Percentiles rank a stretch among this genome's conserved stretches.
Conservation (phyloP, 2,888 invertebrate genomes). For the Eulithis testata region DNA sequence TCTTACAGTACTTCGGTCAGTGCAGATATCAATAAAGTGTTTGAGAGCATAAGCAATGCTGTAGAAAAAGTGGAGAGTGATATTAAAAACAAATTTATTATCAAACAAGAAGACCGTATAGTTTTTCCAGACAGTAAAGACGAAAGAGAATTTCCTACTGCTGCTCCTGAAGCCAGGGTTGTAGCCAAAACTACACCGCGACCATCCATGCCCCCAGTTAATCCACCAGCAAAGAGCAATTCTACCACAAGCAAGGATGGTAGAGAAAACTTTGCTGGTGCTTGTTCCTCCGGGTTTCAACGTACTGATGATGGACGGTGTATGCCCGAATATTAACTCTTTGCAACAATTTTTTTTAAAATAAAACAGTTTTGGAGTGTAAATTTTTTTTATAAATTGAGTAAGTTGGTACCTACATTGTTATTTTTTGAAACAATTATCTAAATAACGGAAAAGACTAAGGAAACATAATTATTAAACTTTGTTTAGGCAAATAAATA, state of each 20-base stretch:
- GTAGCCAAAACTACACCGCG: conserved; percentile 24
- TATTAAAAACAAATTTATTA: conserved; percentile 44
- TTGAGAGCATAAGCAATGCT: conserved; percentile 50
- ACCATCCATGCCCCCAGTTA: conserved; percentile 32
- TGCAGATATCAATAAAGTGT: conserved; percentile 49
- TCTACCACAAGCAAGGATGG: conserved; percentile 54
- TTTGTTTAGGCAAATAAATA: too few relatives aligned
- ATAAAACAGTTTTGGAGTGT: conserved; percentile 1
- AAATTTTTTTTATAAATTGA: background rate
- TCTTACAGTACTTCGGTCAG: conserved; percentile 44
- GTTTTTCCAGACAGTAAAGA: conserved; percentile 41
- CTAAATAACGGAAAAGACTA: too few relatives aligned
- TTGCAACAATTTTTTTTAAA: conserved; percentile 12
- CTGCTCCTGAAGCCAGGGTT: conserved; percentile 4
- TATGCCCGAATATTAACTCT: conserved; percentile 50
- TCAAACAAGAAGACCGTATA: conserved; percentile 18
- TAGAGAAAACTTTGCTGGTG: conserved; percentile 62
- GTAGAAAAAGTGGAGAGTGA: conserved; percentile 50
- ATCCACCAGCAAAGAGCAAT: conserved; percentile 30
- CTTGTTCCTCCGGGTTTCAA: conserved; percentile 61
- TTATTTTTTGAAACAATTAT: too few relatives aligned
- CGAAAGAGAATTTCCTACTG: background rate
- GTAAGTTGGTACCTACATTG: too few relatives aligned
- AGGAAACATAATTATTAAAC: too few relatives aligned
- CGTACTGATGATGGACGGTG: conserved; percentile 71